A percentile compares a stretch with the other conserved stretches of the same genome.
These are phyloP conservation scores for Poecilia gillii DNA, from an alignment of 2,797 vertebrate species.

Conservation along the genomic window DNA sequence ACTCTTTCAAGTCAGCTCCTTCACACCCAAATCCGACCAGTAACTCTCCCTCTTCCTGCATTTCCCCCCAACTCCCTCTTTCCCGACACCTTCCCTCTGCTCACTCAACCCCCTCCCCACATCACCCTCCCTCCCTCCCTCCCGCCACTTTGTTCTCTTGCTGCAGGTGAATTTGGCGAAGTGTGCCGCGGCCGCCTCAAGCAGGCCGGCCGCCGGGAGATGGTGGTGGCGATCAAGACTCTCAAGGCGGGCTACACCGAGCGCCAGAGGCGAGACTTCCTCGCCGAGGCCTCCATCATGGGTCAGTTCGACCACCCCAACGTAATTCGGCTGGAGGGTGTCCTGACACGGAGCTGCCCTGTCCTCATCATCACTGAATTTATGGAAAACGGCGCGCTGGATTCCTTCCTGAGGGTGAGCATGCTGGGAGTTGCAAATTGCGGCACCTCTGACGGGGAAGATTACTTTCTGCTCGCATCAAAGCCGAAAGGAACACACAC, in stretches of 20 bases:
- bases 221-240: slow-evolving; percentile 96
- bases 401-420: slow-evolving; percentile 97
- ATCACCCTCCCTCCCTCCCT: slow-evolving; percentile 25
- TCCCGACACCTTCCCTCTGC: slow-evolving; percentile 41
- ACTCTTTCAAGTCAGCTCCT: slow-evolving; percentile 51
- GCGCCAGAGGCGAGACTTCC: slow-evolving; percentile 94
- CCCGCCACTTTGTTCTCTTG: slow-evolving; percentile 25
- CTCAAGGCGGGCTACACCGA: slow-evolving; percentile 98
- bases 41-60: slow-evolving; percentile 68
- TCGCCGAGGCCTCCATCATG: slow-evolving; percentile 98
- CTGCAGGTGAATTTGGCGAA: slow-evolving; percentile 95
- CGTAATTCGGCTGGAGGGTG: slow-evolving; percentile 96
- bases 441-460: slow-evolving; percentile 44
- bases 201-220: slow-evolving; percentile 91
- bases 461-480: slow-evolving; percentile 61
- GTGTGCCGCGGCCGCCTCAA: slow-evolving; percentile 97
- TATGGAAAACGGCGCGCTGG: slow-evolving; percentile 98
- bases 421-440: slow-evolving; percentile 5
- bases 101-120: slow-evolving; percentile 53
- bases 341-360: slow-evolving; percentile 96
- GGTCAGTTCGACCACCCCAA: slow-evolving; percentile 99
- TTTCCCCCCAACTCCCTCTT: slow-evolving; percentile 19
- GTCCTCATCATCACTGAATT: slow-evolving; percentile 99
- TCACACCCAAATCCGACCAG: slow-evolving; percentile 61
- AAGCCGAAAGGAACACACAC: slow-evolving; percentile 50